Percentiles rank a stretch among this genome's conserved stretches.
These are phyloP conservation scores for Melinaea marsaeus DNA, from an alignment of 2,888 invertebrate species.

Conservation along the genomic window DNA sequence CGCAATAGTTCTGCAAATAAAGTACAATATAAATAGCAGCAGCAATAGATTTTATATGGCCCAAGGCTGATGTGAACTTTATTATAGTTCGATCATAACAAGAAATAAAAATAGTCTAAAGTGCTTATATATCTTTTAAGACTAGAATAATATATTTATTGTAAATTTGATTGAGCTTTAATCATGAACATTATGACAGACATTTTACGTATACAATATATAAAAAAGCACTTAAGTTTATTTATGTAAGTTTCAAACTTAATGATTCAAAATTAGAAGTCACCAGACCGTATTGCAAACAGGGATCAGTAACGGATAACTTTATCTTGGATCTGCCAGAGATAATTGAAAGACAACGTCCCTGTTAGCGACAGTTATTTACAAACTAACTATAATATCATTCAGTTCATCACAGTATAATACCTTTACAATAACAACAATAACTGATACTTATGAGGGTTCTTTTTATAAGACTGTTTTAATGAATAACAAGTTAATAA, in stretches of 20 bases:
- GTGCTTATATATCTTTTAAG: conserved; percentile 9
- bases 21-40: conserved; percentile 31
- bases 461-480: no score
- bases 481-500: no score
- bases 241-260: no score
- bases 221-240: no score
- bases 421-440: background rate
- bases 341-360: conserved; percentile 42
- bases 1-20: conserved; percentile 35
- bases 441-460: no score
- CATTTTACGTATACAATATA: no score
- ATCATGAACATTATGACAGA: no score
- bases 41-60: conserved; percentile 28
- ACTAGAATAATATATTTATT: no score
- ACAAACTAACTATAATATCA: conserved; percentile 22
- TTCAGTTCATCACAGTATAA: background rate
- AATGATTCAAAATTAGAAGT: conserved; percentile 14
- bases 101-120: conserved; percentile 20
- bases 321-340: conserved; percentile 33
- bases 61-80: conserved; percentile 35
- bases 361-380: conserved; percentile 32
- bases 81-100: conserved; percentile 24
- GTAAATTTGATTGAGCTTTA: no score
- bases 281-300: conserved; percentile 20
- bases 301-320: conserved; percentile 33